Base-by-base conservation (phyloP, 2,797 vertebrate species). In the Champsocephalus gunnari region DNA sequence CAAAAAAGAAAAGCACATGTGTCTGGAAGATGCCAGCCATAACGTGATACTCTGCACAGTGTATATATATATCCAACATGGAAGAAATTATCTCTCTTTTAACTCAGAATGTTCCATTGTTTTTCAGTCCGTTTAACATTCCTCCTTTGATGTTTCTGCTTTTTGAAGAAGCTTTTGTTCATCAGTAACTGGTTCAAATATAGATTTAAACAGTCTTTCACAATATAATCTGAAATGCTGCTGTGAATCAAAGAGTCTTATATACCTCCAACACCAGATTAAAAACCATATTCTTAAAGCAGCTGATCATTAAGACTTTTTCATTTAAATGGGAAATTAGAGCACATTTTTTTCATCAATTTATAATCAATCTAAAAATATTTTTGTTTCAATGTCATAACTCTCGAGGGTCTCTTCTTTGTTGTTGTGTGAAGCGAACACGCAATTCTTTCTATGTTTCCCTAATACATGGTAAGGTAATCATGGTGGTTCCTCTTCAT, bases 61-160 rank as follows among this genome's bases (percentile, higher is more conserved):
- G 17, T 41, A 16, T 67, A 51, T 67, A 51, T 45, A 44, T 57
- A 79, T 66, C 66, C 32, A 69, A 49, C 16, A 17, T 84, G 80
- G 83, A 89, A 86, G 65, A 48, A 79, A 84, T 91, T 85, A 84
- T 17, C 77, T 24, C 62, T 72, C 64, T 59, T 75, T 61, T 6
- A 65, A 1, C 50, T 53, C 82, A 72, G 54, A 55, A 28, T 73
- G 74, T 71, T 77, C 66, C 57, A 65, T 86, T 84, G 58, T 55
- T 71, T 60, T 63, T 69, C 68, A 61, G 38, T 55, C 14, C 69
- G 51, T 80, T 50, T 50, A 44, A 73, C 75, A 75, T 86, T 89
- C 78, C 76, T 45, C 21, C 38, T 38, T 4, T 34, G 64, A 47
- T 58, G 72, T 68, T 64, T 84, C 51, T 62, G 50, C 58, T 45